These are phyloP conservation scores for Chloebia gouldiae DNA, from an alignment of 2,113 vertebrate genomes.

Conservation along the genomic window DNA sequence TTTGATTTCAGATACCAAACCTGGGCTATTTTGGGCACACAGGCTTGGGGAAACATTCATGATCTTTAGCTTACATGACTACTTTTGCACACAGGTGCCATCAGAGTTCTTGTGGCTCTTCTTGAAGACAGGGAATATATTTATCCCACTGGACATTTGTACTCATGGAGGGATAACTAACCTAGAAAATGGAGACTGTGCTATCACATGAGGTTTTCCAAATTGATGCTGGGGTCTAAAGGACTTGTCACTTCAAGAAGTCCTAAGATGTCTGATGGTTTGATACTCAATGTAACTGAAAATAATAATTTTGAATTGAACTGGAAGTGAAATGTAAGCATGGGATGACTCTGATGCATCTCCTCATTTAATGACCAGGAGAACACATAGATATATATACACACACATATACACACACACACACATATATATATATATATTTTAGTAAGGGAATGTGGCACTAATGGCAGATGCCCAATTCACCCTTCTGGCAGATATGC, in stretches of 20 bases:
- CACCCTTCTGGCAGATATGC: not conserved
- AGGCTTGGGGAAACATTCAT: constrained; percentile 73
- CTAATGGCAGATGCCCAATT: not conserved
- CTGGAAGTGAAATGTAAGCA: not conserved
- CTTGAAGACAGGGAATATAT: constrained; percentile 17
- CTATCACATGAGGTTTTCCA: not conserved
- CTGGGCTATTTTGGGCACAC: constrained; percentile 80
- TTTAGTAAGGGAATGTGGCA: not conserved
- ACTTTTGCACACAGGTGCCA: constrained; percentile 44
- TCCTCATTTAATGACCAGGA: not conserved
- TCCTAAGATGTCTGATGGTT: not conserved
- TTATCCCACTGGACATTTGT: not conserved
- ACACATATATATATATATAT: not conserved
- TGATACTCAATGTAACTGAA: not conserved
- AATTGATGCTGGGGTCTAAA: not conserved
- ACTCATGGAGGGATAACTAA: not conserved
- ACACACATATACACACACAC: not conserved
- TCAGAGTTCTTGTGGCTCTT: not conserved
- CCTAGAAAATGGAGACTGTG: not conserved
- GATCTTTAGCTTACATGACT: constrained; percentile 71
- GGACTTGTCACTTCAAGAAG: not conserved
- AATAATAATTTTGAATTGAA: not conserved
- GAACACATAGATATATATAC: not conserved
- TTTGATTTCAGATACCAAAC: constrained; percentile 85
- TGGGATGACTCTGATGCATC: not conserved